phyloP scores from a whole-genome alignment of 2,888 invertebrate genomes.

The Pristionchus entomophagus region DNA sequence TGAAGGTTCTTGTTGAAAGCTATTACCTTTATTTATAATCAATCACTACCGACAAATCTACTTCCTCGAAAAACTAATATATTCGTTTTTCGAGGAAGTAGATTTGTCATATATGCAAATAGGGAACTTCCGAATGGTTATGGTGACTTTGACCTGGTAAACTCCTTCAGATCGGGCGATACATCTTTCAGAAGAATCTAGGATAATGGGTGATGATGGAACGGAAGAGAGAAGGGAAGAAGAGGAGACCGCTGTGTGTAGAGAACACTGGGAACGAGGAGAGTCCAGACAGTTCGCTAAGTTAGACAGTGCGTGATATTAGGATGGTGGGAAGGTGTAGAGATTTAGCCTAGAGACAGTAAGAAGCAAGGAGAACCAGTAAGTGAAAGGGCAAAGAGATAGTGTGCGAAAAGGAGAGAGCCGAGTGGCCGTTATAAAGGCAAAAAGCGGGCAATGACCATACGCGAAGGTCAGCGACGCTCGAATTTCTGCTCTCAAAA shows the following conservation, averaged over 20 bases:
- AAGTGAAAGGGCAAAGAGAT: not conserved
- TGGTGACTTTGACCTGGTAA: constrained; percentile 14
- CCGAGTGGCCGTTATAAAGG: not conserved
- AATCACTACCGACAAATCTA: no score
- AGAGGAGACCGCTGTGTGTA: not conserved
- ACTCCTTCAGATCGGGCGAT: not conserved
- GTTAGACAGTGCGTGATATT: not conserved
- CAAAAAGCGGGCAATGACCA: constrained; percentile 28
- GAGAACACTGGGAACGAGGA: not conserved
- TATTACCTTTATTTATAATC: no score
- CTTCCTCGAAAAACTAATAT: no score
- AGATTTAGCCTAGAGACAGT: not conserved
- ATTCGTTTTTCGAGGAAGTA: no score
- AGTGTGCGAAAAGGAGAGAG: not conserved
- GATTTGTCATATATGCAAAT: no score
- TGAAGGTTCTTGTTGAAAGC: no score
- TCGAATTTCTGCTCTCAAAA: not conserved
- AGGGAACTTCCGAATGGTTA: not conserved
- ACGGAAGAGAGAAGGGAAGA: constrained; percentile 1
- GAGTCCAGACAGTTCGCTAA: not conserved
- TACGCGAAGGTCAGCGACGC: constrained; percentile 35
- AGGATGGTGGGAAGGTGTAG: not conserved
- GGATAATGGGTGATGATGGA: constrained; percentile 8
- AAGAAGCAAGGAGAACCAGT: not conserved
- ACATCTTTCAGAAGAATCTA: constrained; percentile 1